Conservation (phyloP, 1,140 invertebrate species). For the Monomorium pharaonis region DNA sequence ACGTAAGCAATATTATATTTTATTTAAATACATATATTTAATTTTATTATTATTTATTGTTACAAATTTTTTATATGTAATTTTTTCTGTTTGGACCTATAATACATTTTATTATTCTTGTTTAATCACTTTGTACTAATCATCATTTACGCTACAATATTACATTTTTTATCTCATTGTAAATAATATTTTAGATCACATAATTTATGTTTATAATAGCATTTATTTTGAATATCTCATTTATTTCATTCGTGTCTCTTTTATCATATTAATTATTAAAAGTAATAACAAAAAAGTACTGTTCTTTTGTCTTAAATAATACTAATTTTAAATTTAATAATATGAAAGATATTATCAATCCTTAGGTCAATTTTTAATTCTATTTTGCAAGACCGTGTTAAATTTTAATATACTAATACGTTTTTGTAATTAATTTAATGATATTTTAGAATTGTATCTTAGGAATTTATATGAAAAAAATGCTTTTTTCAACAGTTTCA, state of each 20-base stretch:
- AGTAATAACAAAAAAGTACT: no score
- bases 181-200: not conserved
- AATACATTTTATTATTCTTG: not conserved
- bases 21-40: not conserved
- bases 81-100: not conserved
- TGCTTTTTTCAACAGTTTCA: no score
- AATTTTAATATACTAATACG: no score
- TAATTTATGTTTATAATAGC: not conserved
- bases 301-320: no score
- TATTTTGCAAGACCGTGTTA: no score
- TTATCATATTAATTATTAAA: not conserved
- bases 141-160: not conserved
- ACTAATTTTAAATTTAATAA: no score
- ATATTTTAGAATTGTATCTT: no score
- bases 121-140: not conserved
- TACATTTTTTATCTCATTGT: not conserved
- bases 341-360: no score
- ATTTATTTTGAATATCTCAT: not conserved
- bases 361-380: no score
- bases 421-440: no score
- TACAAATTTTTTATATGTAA: not conserved
- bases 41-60: not conserved
- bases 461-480: no score
- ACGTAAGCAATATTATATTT: conserved; percentile 18
- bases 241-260: not conserved